phyloP scores from a whole-genome alignment of 2,797 vertebrate genomes.

The Cirrhinus molitorella region DNA sequence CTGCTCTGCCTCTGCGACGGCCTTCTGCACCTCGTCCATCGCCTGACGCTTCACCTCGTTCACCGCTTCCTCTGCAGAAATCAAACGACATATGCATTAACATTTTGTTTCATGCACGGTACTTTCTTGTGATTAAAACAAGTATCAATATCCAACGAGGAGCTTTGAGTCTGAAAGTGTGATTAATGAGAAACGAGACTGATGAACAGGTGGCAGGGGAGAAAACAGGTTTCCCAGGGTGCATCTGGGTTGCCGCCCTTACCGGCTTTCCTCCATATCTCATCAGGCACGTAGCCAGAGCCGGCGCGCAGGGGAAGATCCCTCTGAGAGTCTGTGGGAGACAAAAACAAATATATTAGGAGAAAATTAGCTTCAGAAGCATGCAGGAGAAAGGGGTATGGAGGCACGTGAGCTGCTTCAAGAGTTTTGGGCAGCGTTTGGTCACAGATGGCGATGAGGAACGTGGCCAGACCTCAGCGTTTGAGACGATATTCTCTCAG shows the following conservation, averaged over 20 bases:
- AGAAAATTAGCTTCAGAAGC: slow-evolving; percentile 29
- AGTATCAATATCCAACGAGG: not conserved
- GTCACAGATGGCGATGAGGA: slow-evolving; percentile 73
- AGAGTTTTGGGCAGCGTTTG: slow-evolving; percentile 49
- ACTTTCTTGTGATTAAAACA: not conserved
- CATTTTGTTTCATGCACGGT: not conserved
- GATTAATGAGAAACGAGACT: slow-evolving; percentile 8
- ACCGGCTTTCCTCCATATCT: slow-evolving; percentile 99
- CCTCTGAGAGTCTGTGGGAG: slow-evolving; percentile 85
- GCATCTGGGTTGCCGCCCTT: slow-evolving; percentile 68
- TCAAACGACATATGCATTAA: not conserved
- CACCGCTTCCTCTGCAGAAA: slow-evolving; percentile 90
- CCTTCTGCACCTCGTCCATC: slow-evolving; percentile 98
- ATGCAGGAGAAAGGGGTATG: not conserved
- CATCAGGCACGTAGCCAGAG: slow-evolving; percentile 94
- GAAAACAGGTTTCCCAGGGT: slow-evolving; percentile 58
- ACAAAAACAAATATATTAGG: slow-evolving; percentile 46
- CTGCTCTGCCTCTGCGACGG: slow-evolving; percentile 95
- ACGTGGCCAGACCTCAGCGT: slow-evolving; percentile 70
- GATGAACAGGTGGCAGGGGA: slow-evolving; percentile 50
- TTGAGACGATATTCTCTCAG: slow-evolving; percentile 78
- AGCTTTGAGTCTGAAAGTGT: not conserved
- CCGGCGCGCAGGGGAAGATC: slow-evolving; percentile 89
- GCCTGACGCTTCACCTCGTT: slow-evolving; percentile 99
- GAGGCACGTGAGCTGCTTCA: not conserved